Conservation (phyloP, 2,888 invertebrate species). For the Tiliacea aurago region DNA sequence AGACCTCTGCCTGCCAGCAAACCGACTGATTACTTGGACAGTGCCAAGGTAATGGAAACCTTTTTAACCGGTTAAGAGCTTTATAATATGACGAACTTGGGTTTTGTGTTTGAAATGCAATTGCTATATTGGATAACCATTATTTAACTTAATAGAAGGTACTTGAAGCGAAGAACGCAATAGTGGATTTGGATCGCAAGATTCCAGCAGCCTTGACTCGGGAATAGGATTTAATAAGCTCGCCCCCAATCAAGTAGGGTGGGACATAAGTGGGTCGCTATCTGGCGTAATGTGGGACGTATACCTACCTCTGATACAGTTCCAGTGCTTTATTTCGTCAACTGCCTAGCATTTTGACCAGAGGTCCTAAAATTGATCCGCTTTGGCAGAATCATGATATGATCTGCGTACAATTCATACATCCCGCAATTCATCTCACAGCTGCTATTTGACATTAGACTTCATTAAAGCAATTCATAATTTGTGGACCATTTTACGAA, state of each 20-base stretch:
- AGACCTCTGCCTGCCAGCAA: constrained; percentile 90
- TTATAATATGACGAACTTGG: background rate
- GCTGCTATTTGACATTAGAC: too few relatives aligned
- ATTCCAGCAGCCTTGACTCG: background rate
- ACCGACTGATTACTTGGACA: constrained; percentile 77
- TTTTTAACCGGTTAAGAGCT: constrained; percentile 3
- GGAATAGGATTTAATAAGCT: background rate
- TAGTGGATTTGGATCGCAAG: background rate
- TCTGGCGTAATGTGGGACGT: background rate
- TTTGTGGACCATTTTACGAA: too few relatives aligned
- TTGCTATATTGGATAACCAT: background rate
- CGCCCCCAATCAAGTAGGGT: background rate
- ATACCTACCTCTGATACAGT: background rate
- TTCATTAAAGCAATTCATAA: too few relatives aligned
- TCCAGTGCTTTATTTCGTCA: background rate
- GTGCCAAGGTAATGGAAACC: constrained; percentile 73
- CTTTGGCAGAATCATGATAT: too few relatives aligned
- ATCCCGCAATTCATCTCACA: too few relatives aligned
- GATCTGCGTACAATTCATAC: too few relatives aligned
- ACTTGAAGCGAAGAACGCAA: constrained; percentile 23
- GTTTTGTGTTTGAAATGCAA: constrained; percentile 6
- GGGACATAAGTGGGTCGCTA: background rate
- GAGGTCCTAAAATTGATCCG: too few relatives aligned
- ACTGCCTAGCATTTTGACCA: background rate
- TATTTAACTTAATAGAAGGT: constrained; percentile 3